These are phyloP conservation scores for Hirtodrosophila trivittata DNA, from an alignment of 2,888 invertebrate species.

Conservation along the genomic window DNA sequence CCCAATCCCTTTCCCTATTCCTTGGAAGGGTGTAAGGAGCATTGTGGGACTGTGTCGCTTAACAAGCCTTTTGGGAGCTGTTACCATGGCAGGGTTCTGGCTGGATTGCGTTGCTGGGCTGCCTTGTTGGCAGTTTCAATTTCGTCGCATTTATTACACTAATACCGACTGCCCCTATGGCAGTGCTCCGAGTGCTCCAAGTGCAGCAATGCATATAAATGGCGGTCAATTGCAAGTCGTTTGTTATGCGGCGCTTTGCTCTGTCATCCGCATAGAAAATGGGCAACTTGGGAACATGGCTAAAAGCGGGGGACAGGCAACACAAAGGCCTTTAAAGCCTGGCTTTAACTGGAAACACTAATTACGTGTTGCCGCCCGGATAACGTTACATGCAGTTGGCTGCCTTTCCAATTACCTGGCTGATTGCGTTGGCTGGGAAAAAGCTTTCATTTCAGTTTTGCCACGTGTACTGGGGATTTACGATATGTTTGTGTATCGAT, in stretches of 20 bases:
- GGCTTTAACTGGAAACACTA: slow-evolving; percentile 22
- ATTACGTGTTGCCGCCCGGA: slow-evolving; percentile 39
- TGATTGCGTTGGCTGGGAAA: slow-evolving; percentile 31
- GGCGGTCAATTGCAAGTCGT: slow-evolving; percentile 53
- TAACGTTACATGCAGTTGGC: slow-evolving; percentile 32
- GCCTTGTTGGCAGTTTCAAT: slow-evolving; percentile 64
- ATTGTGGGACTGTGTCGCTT: slow-evolving; percentile 34
- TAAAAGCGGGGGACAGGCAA: not conserved
- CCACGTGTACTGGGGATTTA: too few species aligned
- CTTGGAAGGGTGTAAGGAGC: slow-evolving; percentile 31
- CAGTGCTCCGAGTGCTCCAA: slow-evolving; percentile 14
- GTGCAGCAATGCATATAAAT: slow-evolving; percentile 71
- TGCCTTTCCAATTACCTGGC: slow-evolving; percentile 55
- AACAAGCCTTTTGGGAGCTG: slow-evolving; percentile 60
- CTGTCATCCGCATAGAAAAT: slow-evolving; percentile 48
- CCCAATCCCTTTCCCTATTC: not conserved
- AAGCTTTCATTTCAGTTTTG: slow-evolving; percentile 6
- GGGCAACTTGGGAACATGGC: slow-evolving; percentile 22
- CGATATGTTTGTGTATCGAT: too few species aligned
- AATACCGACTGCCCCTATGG: slow-evolving; percentile 1
- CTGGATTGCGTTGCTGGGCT: slow-evolving; percentile 22
- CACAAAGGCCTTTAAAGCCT: slow-evolving; percentile 14
- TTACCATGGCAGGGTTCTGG: slow-evolving; percentile 35
- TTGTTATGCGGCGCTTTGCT: slow-evolving; percentile 49
- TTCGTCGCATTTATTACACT: slow-evolving; percentile 55